A percentile compares a stretch with the other conserved stretches of the same genome.
phyloP scores from a whole-genome alignment of 2,888 invertebrate species.

The Thymelicus lineola region DNA sequence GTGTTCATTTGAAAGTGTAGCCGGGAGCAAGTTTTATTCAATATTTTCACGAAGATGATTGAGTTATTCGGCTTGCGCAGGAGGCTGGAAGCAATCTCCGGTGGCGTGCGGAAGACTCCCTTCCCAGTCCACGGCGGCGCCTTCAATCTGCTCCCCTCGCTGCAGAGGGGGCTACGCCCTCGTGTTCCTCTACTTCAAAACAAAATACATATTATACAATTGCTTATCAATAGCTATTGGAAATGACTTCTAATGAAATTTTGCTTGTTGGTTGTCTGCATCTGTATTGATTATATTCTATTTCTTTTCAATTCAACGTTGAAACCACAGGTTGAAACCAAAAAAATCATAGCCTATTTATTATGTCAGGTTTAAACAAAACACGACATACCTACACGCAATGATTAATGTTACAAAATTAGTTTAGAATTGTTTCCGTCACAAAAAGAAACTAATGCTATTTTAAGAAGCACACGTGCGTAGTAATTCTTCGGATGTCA shows the following conservation, averaged over 20 bases:
- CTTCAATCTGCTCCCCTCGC: conserved; percentile 19
- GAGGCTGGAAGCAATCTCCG: conserved; percentile 81
- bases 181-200: conserved; percentile 35
- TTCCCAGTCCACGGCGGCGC: conserved; percentile 42
- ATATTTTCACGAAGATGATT: conserved; percentile 80
- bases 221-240: too few species aligned
- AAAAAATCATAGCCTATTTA: conserved; percentile 17
- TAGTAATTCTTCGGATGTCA: conserved; percentile 27
- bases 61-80: conserved; percentile 78
- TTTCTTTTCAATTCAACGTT: too few species aligned
- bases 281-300: too few species aligned
- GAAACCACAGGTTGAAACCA: too few species aligned
- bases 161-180: conserved; percentile 39
- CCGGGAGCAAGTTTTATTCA: conserved; percentile 70
- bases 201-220: too few species aligned
- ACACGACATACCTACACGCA: conserved; percentile 39
- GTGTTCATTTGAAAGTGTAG: conserved; percentile 65
- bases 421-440: conserved; percentile 7
- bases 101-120: conserved; percentile 56
- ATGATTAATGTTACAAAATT: conserved; percentile 6
- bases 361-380: conserved; percentile 41
- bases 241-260: too few species aligned
- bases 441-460: conserved; percentile 14
- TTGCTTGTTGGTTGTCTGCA: too few species aligned
- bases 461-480: conserved; percentile 22